phyloP scores from a whole-genome alignment of 2,888 invertebrate species.

The Perdita meconis region DNA sequence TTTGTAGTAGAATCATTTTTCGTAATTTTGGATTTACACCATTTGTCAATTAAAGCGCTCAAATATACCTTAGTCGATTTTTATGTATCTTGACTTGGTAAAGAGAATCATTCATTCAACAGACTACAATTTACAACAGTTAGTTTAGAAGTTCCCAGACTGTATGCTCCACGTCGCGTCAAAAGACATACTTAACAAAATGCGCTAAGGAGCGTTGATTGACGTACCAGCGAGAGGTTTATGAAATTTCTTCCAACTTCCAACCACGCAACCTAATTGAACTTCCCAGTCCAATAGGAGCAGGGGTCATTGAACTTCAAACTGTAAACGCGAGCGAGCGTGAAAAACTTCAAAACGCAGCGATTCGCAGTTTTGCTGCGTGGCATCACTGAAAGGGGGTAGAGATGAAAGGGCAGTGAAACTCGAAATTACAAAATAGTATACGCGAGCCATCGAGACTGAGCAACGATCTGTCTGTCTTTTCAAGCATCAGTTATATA shows the following conservation, averaged over 20 bases:
- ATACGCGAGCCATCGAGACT: neutral
- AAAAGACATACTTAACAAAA: constrained; percentile 28
- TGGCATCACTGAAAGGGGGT: constrained; percentile 9
- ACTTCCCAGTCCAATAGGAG: constrained; percentile 39
- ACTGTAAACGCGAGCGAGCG: constrained; percentile 28
- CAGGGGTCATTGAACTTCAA: constrained; percentile 23
- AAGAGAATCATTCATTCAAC: constrained; percentile 56
- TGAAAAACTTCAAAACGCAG: constrained; percentile 43
- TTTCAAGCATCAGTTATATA: neutral
- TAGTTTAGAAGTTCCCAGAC: constrained; percentile 54
- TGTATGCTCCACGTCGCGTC: constrained; percentile 16
- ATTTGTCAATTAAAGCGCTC: too few species aligned
- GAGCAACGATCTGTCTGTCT: neutral
- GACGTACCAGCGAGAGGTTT: constrained; percentile 18
- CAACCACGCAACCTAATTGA: constrained; percentile 17
- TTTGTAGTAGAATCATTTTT: too few species aligned
- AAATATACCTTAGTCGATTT: constrained; percentile 46
- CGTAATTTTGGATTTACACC: too few species aligned
- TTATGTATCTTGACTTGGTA: constrained; percentile 30
- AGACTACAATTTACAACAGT: constrained; percentile 31
- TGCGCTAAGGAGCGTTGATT: neutral
- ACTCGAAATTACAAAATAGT: constrained; percentile 31
- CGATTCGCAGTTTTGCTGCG: neutral
- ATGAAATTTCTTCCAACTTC: constrained; percentile 37
- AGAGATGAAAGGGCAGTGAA: neutral